Evolutionary conservation across 2,888 invertebrate species (phyloP), one percentile per base, ranked within the genome.

Genomic region (Thalpophila matura): DNA sequence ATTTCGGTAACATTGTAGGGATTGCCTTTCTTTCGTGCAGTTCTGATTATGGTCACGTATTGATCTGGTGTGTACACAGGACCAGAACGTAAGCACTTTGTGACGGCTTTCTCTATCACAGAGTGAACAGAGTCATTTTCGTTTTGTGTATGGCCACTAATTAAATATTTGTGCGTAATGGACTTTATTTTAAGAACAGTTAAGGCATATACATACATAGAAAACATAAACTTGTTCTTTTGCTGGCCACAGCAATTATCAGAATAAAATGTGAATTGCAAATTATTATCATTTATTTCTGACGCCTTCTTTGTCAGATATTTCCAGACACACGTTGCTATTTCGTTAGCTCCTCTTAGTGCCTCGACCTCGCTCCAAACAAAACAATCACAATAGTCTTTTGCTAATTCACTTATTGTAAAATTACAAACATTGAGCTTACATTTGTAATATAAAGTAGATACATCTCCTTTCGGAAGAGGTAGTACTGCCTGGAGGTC

Each of bases 311-410:
- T 58, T 64, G 38, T 61, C 51, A 59, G 40, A 64, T 56, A 64
- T 42, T 29, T 64, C 22, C 22, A 61, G 18, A 73, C 60, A 54
- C 69, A 73, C 43, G 67, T 54, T 45, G 46, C 65, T 26, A 74
- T 72, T 57, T 74, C 71, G 47, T 68, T 69, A 53, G 66, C 68
- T 49, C 65, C 68, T 56, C 71, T 61, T 33, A 50, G n/a, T 18
- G 59, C 65, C 27, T 70, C 61, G 14, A 56, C 66, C 38, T 74
- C 74, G 29, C 50, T 58, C 74, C 70, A 70, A 49, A 70, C 57
- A 59, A 60, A 68, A 56, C 69, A 73, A 56, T 66, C 63, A 50
- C 50, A 55, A 24, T 45, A 56, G 33, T 49, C 63, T 38, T 67
- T 60, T 4, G 47, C 54, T 47, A 73, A 58, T 65, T 69, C 65